phyloP scores from a whole-genome alignment of 2,113 vertebrate species.

The Periophthalmodon schlosseri region DNA sequence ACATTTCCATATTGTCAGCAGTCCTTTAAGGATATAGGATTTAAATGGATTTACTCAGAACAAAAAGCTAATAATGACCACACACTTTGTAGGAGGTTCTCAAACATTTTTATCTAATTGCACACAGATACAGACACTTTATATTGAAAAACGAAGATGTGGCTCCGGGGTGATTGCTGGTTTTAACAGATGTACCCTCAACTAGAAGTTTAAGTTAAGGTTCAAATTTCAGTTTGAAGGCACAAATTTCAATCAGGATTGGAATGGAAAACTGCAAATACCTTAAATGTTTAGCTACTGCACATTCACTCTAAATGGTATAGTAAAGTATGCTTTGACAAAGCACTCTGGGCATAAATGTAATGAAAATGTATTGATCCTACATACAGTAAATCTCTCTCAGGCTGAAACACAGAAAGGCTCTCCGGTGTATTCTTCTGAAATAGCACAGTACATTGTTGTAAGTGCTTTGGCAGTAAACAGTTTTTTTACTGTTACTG shows the following conservation, averaged over 20 bases:
- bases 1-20: background rate
- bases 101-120: background rate
- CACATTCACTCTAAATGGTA: background rate
- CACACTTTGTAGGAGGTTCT: background rate
- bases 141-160: background rate
- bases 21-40: background rate
- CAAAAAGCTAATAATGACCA: background rate
- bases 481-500: background rate
- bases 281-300: background rate
- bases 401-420: constrained; percentile 1
- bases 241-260: background rate
- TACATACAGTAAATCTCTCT: constrained; percentile 11
- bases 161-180: background rate
- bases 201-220: background rate
- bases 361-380: constrained; percentile 21
- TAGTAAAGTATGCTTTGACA: background rate
- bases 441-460: background rate
- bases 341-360: background rate
- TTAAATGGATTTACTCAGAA: background rate
- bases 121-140: background rate
- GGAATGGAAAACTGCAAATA: background rate
- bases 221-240: background rate
- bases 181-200: background rate
- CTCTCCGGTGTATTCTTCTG: constrained; percentile 4
- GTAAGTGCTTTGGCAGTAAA: background rate